Conservation (phyloP, 2,113 vertebrate species). For the Lontra canadensis region DNA sequence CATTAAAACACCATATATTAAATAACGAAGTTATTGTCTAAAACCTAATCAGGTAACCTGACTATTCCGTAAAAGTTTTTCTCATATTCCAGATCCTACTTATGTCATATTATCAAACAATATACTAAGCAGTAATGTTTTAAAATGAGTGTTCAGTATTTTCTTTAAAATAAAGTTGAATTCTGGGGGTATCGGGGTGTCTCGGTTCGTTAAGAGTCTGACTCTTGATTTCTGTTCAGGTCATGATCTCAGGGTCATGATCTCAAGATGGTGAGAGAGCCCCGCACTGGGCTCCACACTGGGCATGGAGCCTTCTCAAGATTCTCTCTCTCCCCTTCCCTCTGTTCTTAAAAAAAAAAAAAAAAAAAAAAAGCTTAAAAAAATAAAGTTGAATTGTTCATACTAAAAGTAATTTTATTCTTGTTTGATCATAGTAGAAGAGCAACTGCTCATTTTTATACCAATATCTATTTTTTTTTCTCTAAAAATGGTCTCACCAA, state of each 20-base stretch:
- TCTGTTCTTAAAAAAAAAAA: neutral
- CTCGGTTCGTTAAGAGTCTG: neutral
- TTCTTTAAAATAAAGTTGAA: constrained; percentile 24
- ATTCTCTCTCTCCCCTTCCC: neutral
- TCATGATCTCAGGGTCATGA: neutral
- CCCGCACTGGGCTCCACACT: neutral
- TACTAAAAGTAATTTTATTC: neutral
- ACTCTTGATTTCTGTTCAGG: neutral
- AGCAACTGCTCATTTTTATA: constrained; percentile 40
- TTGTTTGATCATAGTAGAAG: neutral
- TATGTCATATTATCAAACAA: constrained; percentile 19
- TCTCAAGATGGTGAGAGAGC: neutral
- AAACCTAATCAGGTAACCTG: neutral
- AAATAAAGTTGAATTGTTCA: constrained; percentile 7
- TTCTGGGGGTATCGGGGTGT: neutral
- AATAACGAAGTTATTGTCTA: constrained; percentile 31
- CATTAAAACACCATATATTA: neutral
- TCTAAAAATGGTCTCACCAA: neutral
- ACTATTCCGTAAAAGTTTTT: neutral
- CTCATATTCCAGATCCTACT: neutral
- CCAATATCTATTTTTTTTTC: neutral
- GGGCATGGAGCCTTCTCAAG: neutral
- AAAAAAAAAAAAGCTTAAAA: neutral
- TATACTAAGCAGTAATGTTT: constrained; percentile 29
- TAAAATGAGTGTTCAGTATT: constrained; percentile 35